Conservation (phyloP, 2,113 vertebrate genomes). For the Phodopus roborovskii region DNA sequence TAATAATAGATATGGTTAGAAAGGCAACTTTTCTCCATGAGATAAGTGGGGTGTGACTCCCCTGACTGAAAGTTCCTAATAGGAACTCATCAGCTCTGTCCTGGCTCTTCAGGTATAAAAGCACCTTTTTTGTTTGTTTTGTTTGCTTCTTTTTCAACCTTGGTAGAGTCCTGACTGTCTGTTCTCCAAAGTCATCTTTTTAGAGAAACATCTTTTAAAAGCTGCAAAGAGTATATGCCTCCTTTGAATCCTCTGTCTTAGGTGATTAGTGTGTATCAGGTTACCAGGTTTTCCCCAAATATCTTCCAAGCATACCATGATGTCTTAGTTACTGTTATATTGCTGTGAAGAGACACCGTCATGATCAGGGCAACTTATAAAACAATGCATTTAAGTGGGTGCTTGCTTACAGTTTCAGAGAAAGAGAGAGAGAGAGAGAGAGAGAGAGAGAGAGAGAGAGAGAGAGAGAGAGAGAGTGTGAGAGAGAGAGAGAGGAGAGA, state of each 20-base stretch:
- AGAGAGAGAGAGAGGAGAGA: background rate
- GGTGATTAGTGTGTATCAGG: background rate
- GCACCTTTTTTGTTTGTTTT: background rate
- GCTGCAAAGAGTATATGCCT: background rate
- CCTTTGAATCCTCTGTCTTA: background rate
- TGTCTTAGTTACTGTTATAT: background rate
- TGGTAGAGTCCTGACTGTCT: background rate
- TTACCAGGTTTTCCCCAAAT: background rate
- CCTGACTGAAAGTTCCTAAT: background rate
- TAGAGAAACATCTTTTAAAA: background rate
- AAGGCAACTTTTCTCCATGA: background rate
- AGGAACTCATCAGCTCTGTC: background rate
- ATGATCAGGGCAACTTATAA: background rate
- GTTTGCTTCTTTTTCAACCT: background rate
- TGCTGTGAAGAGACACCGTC: background rate
- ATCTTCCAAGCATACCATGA: background rate
- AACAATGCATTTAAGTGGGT: background rate
- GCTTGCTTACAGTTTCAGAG: background rate
- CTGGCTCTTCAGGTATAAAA: background rate
- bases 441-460: background rate
- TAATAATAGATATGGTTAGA: background rate
- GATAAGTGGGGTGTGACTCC: background rate
- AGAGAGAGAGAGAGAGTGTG: too few relatives aligned
- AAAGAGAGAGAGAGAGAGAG: background rate
- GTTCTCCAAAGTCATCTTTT: background rate